These are phyloP conservation scores for Ptyas mucosa DNA, from an alignment of 2,113 vertebrate genomes.

Conservation along the genomic window DNA sequence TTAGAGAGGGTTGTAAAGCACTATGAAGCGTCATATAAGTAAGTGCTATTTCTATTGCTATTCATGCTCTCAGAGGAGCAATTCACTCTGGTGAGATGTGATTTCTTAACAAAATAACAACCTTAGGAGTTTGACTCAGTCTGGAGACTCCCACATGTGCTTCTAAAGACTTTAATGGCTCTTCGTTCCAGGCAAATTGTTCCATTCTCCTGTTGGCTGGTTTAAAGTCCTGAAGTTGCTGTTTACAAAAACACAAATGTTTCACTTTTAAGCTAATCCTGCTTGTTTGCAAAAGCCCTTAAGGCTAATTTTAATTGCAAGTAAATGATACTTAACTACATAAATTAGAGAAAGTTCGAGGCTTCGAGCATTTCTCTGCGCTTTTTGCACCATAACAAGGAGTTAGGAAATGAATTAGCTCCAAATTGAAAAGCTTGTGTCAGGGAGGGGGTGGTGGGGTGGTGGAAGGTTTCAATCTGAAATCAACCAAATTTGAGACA, in stretches of 20 bases:
- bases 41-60: too few species aligned
- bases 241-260: conserved; percentile 58
- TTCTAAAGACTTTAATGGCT: background rate
- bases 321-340: conserved; percentile 68
- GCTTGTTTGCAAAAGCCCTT: conserved; percentile 62
- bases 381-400: conserved; percentile 63
- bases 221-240: conserved; percentile 48
- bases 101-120: background rate
- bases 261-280: conserved; percentile 60
- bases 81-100: background rate
- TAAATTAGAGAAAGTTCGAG: conserved; percentile 59
- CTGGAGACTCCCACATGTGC: background rate
- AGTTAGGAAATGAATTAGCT: conserved; percentile 67
- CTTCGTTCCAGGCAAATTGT: conserved; percentile 12
- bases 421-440: conserved; percentile 55
- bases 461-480: conserved; percentile 61
- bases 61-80: background rate
- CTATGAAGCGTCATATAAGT: too few species aligned
- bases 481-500: conserved; percentile 65
- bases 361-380: conserved; percentile 53
- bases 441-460: background rate
- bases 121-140: background rate
- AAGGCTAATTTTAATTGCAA: conserved; percentile 68
- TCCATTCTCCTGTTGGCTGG: conserved; percentile 12
- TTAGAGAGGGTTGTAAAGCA: too few species aligned